A percentile compares a stretch with the other conserved stretches of the same genome.
Evolutionary conservation across 92 coral and sea anemone genomes (phyloP).

Genomic region (Metridium senile): DNA sequence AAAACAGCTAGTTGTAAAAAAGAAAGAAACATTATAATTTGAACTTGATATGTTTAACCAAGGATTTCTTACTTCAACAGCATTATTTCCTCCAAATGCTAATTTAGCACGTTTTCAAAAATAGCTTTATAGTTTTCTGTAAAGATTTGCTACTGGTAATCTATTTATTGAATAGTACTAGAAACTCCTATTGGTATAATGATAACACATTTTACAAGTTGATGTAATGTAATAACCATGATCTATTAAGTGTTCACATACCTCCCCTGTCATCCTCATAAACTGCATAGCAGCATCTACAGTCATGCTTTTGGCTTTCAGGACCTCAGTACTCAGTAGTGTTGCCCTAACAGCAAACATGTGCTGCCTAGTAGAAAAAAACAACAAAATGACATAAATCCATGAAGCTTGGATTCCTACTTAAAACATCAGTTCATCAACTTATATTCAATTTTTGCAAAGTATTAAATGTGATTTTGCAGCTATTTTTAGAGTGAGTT

Average conservation of each 20-base stretch:
- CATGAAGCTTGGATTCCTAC: too few species aligned
- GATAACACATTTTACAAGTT: too few species aligned
- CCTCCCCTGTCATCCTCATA: slow-evolving; percentile 98
- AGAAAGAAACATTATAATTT: background rate
- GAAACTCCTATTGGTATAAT: too few species aligned
- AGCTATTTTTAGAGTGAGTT: too few species aligned
- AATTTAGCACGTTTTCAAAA: too few species aligned
- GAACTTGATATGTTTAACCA: background rate
- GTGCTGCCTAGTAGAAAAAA: slow-evolving; percentile 61
- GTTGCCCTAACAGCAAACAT: slow-evolving; percentile 97
- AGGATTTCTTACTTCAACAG: background rate
- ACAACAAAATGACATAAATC: background rate
- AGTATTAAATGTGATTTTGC: too few species aligned
- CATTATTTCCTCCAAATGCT: background rate
- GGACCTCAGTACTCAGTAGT: slow-evolving; percentile 85
- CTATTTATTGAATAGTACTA: too few species aligned
- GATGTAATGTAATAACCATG: background rate
- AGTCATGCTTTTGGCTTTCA: slow-evolving; percentile 75
- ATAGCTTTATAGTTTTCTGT: too few species aligned
- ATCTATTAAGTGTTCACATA: background rate
- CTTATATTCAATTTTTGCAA: too few species aligned
- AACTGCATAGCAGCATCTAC: slow-evolving; percentile 94
- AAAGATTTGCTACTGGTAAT: too few species aligned
- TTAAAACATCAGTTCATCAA: too few species aligned
- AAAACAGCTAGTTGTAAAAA: background rate